Evolutionary conservation across 2,888 invertebrate genomes (phyloP), one percentile per base, ranked within the genome.

Genomic region (Chloroclystis v-ata): DNA sequence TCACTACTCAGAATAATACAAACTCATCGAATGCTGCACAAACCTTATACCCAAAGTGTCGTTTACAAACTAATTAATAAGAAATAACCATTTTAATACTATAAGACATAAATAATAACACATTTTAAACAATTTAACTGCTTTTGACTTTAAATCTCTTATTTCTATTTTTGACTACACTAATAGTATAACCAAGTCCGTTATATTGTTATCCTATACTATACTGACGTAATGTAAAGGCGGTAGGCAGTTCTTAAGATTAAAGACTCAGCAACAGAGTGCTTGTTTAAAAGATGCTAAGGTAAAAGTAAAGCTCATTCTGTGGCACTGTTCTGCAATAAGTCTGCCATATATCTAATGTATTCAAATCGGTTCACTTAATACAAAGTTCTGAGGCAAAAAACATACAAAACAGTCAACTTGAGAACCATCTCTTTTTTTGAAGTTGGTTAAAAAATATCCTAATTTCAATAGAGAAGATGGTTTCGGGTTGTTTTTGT

Each of bases 91-190:
- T 83, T 86, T 85, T 86, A 87, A 87, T 87, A 87, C 87, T 87
- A 86, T 87, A 86, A 78, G 85, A 87, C 85, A 87, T 87, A 87
- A 87, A 86, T 87, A 87, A 86, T 86, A 87, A 87, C 87, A 87
- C 86, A 84, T 85, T 83, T 84, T 85, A 87, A 86, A 87, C 87
- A 87, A 86, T 86, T 86, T 82, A 85, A 86, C 87, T 82, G 85
- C 78, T 86, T 84, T 85, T 87, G 86, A 86, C 86, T 87, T 86
- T 86, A 84, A 82, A 85, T 84, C 83, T 84, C 85, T 86, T 85
- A 87, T 63, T 45, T 74, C 73, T 84, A 84, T 75, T 77, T 67
- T 83, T 81, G 80, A 85, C 83, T 87, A 87, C 81, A 78, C 85
- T 87, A 86, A 84, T 84, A 85, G 83, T 85, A 84, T 84, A 85